These are phyloP conservation scores for Synergus itoensis DNA, from an alignment of 2,888 invertebrate species.

Conservation along the genomic window DNA sequence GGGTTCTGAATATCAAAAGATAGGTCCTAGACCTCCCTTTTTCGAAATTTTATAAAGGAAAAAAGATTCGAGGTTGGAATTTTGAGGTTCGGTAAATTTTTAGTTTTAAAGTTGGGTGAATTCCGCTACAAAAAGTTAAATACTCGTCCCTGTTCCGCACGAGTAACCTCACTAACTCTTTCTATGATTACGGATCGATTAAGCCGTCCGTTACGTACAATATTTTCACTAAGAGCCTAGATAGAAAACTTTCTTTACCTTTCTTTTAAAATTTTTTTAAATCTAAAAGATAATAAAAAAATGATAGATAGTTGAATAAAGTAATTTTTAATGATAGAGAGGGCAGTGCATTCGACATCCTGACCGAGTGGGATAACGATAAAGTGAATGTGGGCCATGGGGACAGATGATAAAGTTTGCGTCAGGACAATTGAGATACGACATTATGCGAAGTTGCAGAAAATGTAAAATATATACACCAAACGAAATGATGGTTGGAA, in stretches of 20 bases:
- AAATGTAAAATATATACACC: constrained; percentile 18
- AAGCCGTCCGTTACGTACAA: not conserved
- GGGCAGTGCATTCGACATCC: constrained; percentile 55
- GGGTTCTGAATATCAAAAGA: not conserved
- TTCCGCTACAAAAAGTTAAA: not conserved
- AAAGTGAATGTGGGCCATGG: constrained; percentile 53
- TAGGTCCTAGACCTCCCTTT: not conserved
- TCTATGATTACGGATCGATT: constrained; percentile 3
- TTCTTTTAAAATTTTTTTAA: not conserved
- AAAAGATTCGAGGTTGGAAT: not conserved
- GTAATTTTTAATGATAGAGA: not conserved
- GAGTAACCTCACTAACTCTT: not conserved
- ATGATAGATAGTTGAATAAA: not conserved
- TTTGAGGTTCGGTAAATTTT: not conserved
- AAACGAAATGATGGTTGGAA: constrained; percentile 46
- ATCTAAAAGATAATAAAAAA: not conserved
- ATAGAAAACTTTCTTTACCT: not conserved
- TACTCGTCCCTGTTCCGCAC: not conserved
- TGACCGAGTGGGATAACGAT: constrained; percentile 61
- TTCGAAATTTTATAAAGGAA: not conserved
- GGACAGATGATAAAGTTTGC: constrained; percentile 9
- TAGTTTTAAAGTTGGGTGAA: not conserved
- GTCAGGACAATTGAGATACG: constrained; percentile 17
- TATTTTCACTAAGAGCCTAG: not conserved
- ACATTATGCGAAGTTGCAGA: not conserved